phyloP scores from a whole-genome alignment of 1,140 invertebrate species.

The Gryon sp. region DNA sequence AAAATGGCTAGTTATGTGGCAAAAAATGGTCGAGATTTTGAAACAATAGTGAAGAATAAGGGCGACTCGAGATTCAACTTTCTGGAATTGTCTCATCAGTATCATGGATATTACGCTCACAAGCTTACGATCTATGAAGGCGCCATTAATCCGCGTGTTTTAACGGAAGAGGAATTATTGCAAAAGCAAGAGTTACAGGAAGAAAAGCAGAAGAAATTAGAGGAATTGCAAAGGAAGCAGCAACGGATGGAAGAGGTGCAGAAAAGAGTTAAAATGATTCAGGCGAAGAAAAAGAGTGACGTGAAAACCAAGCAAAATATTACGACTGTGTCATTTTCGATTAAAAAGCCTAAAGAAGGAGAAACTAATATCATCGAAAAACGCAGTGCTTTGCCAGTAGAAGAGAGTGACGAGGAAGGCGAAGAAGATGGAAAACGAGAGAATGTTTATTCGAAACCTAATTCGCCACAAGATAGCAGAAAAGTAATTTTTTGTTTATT shows the following conservation, averaged over 20 bases:
- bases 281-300: slow-evolving; percentile 74
- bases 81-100: slow-evolving; percentile 85
- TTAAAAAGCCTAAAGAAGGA: slow-evolving; percentile 88
- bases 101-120: slow-evolving; percentile 87
- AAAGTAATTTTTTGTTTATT: slow-evolving; percentile 23
- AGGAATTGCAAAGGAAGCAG: slow-evolving; percentile 77
- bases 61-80: slow-evolving; percentile 92
- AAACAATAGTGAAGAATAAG: slow-evolving; percentile 91
- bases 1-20: slow-evolving; percentile 97
- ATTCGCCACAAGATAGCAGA: slow-evolving; percentile 59
- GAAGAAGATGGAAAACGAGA: slow-evolving; percentile 79
- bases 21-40: slow-evolving; percentile 96
- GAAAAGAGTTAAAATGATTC: slow-evolving; percentile 78
- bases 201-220: slow-evolving; percentile 76
- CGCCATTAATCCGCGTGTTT: slow-evolving; percentile 72
- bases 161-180: slow-evolving; percentile 76
- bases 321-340: slow-evolving; percentile 88
- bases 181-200: slow-evolving; percentile 77
- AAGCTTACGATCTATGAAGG: slow-evolving; percentile 80
- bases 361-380: slow-evolving; percentile 84
- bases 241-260: slow-evolving; percentile 79
- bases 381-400: slow-evolving; percentile 83
- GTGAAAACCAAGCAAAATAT: slow-evolving; percentile 67
- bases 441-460: slow-evolving; percentile 60
- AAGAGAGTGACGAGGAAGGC: slow-evolving; percentile 88